A percentile compares a stretch with the other conserved stretches of the same genome.
Conservation (phyloP, 92 coral and sea anemone species). For the Heteractis magnifica region DNA sequence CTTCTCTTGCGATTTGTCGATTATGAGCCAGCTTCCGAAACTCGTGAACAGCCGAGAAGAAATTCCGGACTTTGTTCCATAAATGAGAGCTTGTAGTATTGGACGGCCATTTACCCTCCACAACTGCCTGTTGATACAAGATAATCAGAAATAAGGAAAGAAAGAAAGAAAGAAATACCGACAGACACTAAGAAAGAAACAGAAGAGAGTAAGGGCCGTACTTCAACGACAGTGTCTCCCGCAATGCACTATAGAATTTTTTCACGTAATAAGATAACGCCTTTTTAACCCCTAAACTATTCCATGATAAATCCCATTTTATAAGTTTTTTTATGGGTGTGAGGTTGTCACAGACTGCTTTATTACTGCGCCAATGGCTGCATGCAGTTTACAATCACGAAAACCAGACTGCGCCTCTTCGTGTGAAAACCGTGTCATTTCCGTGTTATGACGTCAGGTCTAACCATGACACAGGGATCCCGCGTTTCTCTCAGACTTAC, state of each 20-base stretch:
- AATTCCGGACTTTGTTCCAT: slow-evolving; percentile 92
- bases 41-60: slow-evolving; percentile 86
- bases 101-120: slow-evolving; percentile 98
- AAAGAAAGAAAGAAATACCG: background rate
- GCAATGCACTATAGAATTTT: too few relatives aligned
- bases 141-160: background rate
- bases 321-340: too few relatives aligned
- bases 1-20: slow-evolving; percentile 50
- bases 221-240: background rate
- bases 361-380: too few relatives aligned
- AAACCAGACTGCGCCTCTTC: background rate
- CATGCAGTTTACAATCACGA: too few relatives aligned
- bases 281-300: too few relatives aligned
- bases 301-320: too few relatives aligned
- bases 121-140: slow-evolving; percentile 68
- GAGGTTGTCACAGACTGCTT: too few relatives aligned
- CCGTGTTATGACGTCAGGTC: background rate
- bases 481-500: slow-evolving; percentile 33
- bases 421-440: background rate
- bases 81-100: slow-evolving; percentile 85
- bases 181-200: background rate
- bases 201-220: too few relatives aligned
- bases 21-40: slow-evolving; percentile 62
- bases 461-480: background rate
- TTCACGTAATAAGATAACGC: too few relatives aligned